Evolutionary conservation across 2,797 vertebrate genomes (phyloP), one percentile per base, ranked within the genome.

Genomic region (Zenarchopterus dispar): DNA sequence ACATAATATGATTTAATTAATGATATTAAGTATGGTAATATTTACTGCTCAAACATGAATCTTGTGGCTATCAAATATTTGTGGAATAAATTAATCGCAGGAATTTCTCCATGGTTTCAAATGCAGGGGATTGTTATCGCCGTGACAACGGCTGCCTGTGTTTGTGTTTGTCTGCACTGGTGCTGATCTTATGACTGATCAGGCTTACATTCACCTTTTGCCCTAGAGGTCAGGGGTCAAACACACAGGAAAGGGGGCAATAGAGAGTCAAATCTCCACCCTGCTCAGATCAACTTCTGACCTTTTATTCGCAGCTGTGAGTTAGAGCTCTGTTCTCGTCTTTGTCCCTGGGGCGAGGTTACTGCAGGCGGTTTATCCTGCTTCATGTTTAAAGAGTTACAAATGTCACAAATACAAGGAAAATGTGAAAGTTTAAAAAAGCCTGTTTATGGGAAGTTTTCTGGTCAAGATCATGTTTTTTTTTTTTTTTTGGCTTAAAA

Each of bases 201-300:
- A 62, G 67, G 73, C 33, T 55, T 41, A 64, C 59, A 2, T 31
- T 83, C 49, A 83, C 56, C 81, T 81, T n/a, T 56, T 63, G 69
- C 19, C 78, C 77, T 56, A n/a, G 46, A 62, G 75, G 83, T 82
- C 68, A 79, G 44, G 10, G 72, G 83, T 85, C 79, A 84, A 86
- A 75, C 43, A 81, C 62, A 85, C 13, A 10, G 53, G 56, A 39
- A 10, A 64, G 24, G 45, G 39, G 58, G 47, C n/a, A 50, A n/a
- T n/a, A n/a, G n/a, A n/a, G 71, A 31, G 49, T 70, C 50, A 16
- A 3, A 46, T 22, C 33, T 36, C 23, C 58, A 49, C 24, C 39
- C 46, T 17, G 36, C 48, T 39, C 21, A 0, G 23, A n/a, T 45
- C 53, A 55, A 53, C 52, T 41, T 46, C 1, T 72, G 63, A 78